Evolutionary conservation across 2,888 invertebrate genomes (phyloP), one percentile per base, ranked within the genome.

Genomic region (Trissoscelio sp.): DNA sequence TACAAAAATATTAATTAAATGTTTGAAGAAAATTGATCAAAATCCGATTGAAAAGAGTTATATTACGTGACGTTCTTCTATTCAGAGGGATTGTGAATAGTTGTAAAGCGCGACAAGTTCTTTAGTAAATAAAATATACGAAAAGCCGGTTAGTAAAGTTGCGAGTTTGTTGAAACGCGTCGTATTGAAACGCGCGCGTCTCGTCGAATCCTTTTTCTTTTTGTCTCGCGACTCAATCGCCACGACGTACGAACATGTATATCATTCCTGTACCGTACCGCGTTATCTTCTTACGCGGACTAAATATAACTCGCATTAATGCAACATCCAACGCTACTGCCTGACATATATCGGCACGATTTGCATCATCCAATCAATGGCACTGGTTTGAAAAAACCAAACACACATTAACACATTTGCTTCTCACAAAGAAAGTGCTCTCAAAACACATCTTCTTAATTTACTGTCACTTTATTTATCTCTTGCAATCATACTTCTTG

Each of bases 281-380:
- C 69, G 53, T 74, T 79, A 74, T 74, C 79, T 79, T 64, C 69
- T 51, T 74, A 58, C 55, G 55, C 60, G 20, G 16, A 58, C 79
- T 79, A 79, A 79, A 74, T 79, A 73, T 79, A 79, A 69, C 74
- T 69, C 57, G 66, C 74, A 20, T 58, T 79, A 79, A 79, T 62
- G 74, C 55, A 79, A 60, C 58, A 44, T 64, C 31, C 62, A 64
- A 39, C 37, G 14, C 14, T 46, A 24, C 51, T 34, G 53, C 5
- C 31, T 73, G 55, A 51, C 34, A 22, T 77, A 58, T 44, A 69
- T 77, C 53, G 20, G 5, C 34, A 31, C 3, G 44, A 60, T 77
- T 77, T 77, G 44, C 60, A 62, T 77, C 77, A 46, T 37, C 60
- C 34, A 69, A 77, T 77, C 77, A 69, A 69, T 60, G 39, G 37